Base-by-base conservation (phyloP, 1,140 invertebrate species). In the Elysia chlorotica region DNA sequence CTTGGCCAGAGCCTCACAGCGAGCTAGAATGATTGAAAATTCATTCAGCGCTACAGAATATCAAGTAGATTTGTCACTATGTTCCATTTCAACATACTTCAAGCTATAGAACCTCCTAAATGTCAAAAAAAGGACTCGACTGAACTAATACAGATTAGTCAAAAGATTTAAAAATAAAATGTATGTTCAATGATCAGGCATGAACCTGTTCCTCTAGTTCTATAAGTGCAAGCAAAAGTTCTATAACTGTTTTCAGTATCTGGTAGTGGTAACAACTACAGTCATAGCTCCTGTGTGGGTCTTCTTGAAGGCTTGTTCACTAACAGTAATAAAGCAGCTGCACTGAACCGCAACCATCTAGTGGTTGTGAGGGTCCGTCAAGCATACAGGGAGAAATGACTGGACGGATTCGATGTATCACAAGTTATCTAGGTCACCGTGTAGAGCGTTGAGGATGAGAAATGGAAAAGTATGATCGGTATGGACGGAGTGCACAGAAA, bases 371-470 rank as follows among this genome's bases (percentile, higher is more conserved):
- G n/a, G n/a, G 41, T 48, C 25, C 6, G 56, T 68, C n/a, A 68
- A 56, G 56, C 2, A 31, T 31, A 56, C 5, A 68, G 35, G 31
- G 35, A 53, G 35, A 33, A 1, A 54, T 61, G 35, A 6, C 56
- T 69, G 67, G 67, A 69, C 67, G 67, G 67, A 69, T 69, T 69
- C 10, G 14, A 19, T 69, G 54, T 69, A 59, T 69, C 54, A 69
- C 54, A 69, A 2, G 23, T 19, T n/a, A n/a, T n/a, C 21, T 35
- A 48, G 28, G 57, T 25, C 21, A 59, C 31, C n/a, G 59, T 25
- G 21, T 4, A 69, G 21, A 14, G 17, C 5, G 4, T 31, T 25
- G 38, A 14, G 59, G 3, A 36, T 23, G n/a, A 38, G 1, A 10
- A 37, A 61, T 53, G 21, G 41, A 56, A 56, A 1, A 68, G 33